Evolutionary conservation across 2,888 invertebrate genomes (phyloP).

Genomic region (Diarsia rubi): DNA sequence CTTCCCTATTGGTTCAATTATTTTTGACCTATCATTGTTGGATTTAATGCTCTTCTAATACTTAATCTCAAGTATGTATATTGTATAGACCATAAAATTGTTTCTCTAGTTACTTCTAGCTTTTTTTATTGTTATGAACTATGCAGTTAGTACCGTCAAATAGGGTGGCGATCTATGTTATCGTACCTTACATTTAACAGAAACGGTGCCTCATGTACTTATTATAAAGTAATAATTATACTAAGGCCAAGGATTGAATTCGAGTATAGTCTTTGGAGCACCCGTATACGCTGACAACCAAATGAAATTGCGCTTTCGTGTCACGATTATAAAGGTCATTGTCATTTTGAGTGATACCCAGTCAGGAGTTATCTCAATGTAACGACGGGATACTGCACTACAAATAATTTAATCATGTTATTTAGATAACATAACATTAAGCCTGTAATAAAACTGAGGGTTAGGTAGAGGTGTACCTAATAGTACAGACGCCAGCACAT

Average conservation of each 20-base stretch:
- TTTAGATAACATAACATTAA: neutral
- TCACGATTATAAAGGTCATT: too few species aligned
- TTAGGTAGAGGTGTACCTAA: neutral
- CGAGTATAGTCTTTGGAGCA: too few species aligned
- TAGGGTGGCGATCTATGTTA: neutral
- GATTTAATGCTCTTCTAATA: neutral
- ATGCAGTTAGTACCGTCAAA: neutral
- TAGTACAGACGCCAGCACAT: neutral
- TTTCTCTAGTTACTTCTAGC: conserved; percentile 2
- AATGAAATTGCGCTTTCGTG: too few species aligned
- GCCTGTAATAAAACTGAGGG: too few species aligned
- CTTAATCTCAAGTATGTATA: neutral
- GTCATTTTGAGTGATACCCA: too few species aligned
- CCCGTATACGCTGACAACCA: too few species aligned
- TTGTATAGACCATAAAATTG: neutral
- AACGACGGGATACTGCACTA: conserved; percentile 1
- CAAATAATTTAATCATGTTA: conserved; percentile 20
- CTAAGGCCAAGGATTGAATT: too few species aligned
- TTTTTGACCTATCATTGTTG: neutral
- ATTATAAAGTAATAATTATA: too few species aligned
- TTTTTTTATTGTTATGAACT: conserved; percentile 1
- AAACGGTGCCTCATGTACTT: too few species aligned
- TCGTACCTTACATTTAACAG: too few species aligned
- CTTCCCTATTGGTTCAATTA: neutral
- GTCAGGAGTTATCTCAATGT: neutral